phyloP scores from a whole-genome alignment of 2,113 vertebrate genomes.

The Parotia lawesii region DNA sequence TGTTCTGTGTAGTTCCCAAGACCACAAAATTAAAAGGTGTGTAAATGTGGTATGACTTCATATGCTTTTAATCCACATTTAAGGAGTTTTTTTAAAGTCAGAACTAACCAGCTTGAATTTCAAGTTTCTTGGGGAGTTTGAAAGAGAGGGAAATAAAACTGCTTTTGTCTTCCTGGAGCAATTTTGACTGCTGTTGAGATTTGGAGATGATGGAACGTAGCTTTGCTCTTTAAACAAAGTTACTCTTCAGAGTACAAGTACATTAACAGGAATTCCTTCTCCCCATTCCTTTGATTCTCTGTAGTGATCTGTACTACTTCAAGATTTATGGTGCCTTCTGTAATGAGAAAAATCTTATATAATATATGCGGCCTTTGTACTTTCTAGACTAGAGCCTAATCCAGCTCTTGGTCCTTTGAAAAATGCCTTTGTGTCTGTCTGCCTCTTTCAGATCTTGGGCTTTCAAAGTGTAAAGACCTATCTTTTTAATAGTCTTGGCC shows the following conservation, averaged over 20 bases:
- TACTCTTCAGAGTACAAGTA: background rate
- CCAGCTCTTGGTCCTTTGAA: background rate
- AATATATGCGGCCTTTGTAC: slow-evolving; percentile 1
- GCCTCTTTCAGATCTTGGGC: background rate
- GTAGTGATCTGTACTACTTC: background rate
- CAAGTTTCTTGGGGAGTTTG: background rate
- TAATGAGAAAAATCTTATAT: background rate
- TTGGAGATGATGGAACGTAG: background rate
- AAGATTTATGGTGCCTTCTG: slow-evolving; percentile 31
- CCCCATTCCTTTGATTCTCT: background rate
- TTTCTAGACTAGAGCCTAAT: background rate
- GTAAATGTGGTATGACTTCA: background rate
- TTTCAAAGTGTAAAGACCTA: background rate
- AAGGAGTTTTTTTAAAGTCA: background rate
- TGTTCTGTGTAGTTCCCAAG: background rate
- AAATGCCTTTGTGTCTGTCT: background rate
- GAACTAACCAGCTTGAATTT: background rate
- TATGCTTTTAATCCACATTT: background rate
- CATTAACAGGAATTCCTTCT: background rate
- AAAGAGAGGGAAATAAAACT: background rate
- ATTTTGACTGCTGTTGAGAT: background rate
- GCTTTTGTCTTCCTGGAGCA: background rate
- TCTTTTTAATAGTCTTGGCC: background rate
- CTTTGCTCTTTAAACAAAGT: slow-evolving; percentile 20
- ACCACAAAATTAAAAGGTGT: background rate